phyloP scores from a whole-genome alignment of 2,888 invertebrate genomes.

The Caenorhabditis virilis region DNA sequence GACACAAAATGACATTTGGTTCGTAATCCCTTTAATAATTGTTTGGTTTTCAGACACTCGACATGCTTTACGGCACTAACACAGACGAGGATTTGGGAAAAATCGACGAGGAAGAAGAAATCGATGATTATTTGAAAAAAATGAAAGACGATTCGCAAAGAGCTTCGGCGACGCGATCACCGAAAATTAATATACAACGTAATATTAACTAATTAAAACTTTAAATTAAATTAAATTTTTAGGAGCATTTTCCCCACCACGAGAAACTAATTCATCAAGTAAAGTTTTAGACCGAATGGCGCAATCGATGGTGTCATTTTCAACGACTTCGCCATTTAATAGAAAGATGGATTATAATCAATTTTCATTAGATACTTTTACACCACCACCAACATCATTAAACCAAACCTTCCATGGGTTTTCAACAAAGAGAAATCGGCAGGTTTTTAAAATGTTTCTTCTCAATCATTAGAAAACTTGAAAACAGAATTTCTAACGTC shows the following conservation, averaged over 20 bases:
- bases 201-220: background rate
- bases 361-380: conserved; percentile 17
- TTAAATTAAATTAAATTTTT: background rate
- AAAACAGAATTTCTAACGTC: too few relatives aligned
- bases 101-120: conserved; percentile 54
- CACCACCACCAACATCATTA: conserved; percentile 19
- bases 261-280: conserved; percentile 1
- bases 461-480: too few relatives aligned
- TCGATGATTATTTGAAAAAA: conserved; percentile 36
- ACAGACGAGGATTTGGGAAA: conserved; percentile 25
- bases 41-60: conserved; percentile 43
- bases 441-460: too few relatives aligned
- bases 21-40: background rate
- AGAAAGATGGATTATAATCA: background rate
- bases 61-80: conserved; percentile 48
- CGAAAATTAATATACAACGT: conserved; percentile 7
- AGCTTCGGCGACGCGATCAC: conserved; percentile 23
- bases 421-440: too few relatives aligned
- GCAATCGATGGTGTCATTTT: conserved; percentile 16
- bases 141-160: conserved; percentile 37
- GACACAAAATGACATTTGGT: too few relatives aligned
- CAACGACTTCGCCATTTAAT: background rate
- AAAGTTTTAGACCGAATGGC: conserved; percentile 23
- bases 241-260: conserved; percentile 7
- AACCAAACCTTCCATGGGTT: too few relatives aligned